phyloP scores from a whole-genome alignment of 2,113 vertebrate species.

The Percina caprodes region DNA sequence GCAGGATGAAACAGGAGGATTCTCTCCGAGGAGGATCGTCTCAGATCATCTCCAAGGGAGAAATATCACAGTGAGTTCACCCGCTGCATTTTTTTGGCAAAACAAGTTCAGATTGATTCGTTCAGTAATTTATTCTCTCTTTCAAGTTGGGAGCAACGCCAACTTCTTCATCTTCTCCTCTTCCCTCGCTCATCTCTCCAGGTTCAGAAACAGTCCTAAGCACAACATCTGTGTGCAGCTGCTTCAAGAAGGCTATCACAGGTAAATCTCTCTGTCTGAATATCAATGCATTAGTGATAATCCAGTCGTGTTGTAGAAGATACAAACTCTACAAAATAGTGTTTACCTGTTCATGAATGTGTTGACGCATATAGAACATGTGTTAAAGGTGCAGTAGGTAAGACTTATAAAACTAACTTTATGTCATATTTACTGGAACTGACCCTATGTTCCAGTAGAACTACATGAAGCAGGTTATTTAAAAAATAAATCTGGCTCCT shows the following conservation, averaged over 20 bases:
- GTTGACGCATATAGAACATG: too few relatives aligned
- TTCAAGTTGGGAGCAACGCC: too few relatives aligned
- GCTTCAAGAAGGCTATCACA: conserved; percentile 88
- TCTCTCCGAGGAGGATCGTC: background rate
- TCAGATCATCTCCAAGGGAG: conserved; percentile 16
- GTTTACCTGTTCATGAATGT: too few relatives aligned
- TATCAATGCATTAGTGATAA: too few relatives aligned
- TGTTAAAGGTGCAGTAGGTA: too few relatives aligned
- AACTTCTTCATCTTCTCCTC: background rate
- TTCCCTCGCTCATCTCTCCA: conserved; percentile 43
- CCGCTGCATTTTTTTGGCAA: background rate
- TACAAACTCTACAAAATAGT: too few relatives aligned
- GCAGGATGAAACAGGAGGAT: conserved; percentile 6
- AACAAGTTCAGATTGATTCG: background rate
- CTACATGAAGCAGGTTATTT: too few relatives aligned
- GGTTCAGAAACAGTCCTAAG: conserved; percentile 87
- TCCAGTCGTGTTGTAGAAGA: too few relatives aligned
- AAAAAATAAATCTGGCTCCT: too few relatives aligned
- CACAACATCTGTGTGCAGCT: conserved; percentile 90
- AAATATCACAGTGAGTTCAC: conserved; percentile 55
- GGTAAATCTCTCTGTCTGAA: conserved; percentile 47
- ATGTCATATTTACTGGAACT: too few relatives aligned
- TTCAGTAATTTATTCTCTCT: background rate
- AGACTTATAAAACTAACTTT: too few relatives aligned
- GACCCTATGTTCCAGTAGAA: too few relatives aligned